Base-by-base conservation (phyloP, 2,113 vertebrate species). In the Mastomys natalensis region DNA sequence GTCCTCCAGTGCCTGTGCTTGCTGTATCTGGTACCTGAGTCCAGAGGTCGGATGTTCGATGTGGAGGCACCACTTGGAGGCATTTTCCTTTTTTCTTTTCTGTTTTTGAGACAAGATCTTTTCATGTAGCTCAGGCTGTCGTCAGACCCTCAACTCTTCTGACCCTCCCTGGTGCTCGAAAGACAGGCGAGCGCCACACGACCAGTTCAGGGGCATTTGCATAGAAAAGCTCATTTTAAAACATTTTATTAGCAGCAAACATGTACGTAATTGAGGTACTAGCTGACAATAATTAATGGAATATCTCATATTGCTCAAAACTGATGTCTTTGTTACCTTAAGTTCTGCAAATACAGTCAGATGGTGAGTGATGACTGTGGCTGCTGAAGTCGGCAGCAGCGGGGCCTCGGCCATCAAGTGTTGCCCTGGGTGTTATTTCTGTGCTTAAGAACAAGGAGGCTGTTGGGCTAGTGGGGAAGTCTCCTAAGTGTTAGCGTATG, bases 211-310 rank as follows among this genome's bases (percentile, higher is more conserved):
- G 84, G 40, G 37, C n/a, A 34, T 60, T 89, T 60, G 26, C 68
- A 55, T 15, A 12, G 45, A 17, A 78, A 91, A 81, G 60, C 91
- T 29, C 87, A 24, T 93, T 96, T 87, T 88, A 53, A 93, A 90
- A 40, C 73, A 53, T 74, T 74, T 66, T 72, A 40, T 77, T 64
- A 88, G 80, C 70, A 72, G 16, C 34, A 80, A 62, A n/a, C 29
- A 58, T 51, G 12, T 34, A 72, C 24, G 5, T 94, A 40, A 48
- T 91, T 91, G 60, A 73, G 45, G 87, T 84, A 90, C 70, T 92
- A 68, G 19, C 87, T 92, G 55, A 80, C 76, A 74, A 94, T 91
- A 93, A 37, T 86, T 53, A 53, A 48, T 68, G 58, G 55, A 81
- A 5, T 93, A 45, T 64, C 48, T 97, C 51, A 37, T 43, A 37